Base-by-base conservation (phyloP, 2,888 invertebrate species). In the Pyralis farinalis region DNA sequence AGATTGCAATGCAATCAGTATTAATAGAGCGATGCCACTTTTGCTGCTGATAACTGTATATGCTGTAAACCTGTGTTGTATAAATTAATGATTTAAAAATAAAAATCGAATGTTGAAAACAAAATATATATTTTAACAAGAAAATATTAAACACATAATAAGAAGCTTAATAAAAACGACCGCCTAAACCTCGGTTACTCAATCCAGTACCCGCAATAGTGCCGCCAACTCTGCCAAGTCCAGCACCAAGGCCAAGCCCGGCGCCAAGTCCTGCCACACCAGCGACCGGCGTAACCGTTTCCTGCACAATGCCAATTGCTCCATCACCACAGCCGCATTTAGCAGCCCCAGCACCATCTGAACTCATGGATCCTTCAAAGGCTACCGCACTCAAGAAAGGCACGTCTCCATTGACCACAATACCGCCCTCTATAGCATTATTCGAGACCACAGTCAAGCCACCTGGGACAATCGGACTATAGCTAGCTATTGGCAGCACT, bases 251-350 rank as follows among this genome's bases (percentile, higher is more conserved):
- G 7, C 36, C 29, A 37, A 37, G 36, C 21, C 7, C 21, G 21
- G 3, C 36, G 3, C 36, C 36, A 29, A 29, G 7, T 2, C 29
- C 36, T 30, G 20, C 20, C 6, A n/a, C 27, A 1, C 34, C 22
- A 31, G 12, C 34, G 21, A 21, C 21, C 3, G 7, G 21, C 7
- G 21, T 4, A 21, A 21, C 21, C 3, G 4, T 21, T 21, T 21
- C 21, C 11, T 11, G n/a, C n/a, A n/a, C 43, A n/a, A 75, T 71
- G 4, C 55, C 72, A 0, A 73, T 49, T 34, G 55, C 58, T 0
- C 70, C 74, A 20, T 48, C 60, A 0, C 75, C 76, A 40, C 71
- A 71, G 1, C 67, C 63, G 22, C 73, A 76, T 7, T 65, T 51
- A 0, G 72, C 67, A 0, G 58, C 50, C 11, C 68, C 75, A 21